phyloP scores from a whole-genome alignment of 30 jellyfish, hydroid and myxozoan genomes.

The Euphysa ruthae region DNA sequence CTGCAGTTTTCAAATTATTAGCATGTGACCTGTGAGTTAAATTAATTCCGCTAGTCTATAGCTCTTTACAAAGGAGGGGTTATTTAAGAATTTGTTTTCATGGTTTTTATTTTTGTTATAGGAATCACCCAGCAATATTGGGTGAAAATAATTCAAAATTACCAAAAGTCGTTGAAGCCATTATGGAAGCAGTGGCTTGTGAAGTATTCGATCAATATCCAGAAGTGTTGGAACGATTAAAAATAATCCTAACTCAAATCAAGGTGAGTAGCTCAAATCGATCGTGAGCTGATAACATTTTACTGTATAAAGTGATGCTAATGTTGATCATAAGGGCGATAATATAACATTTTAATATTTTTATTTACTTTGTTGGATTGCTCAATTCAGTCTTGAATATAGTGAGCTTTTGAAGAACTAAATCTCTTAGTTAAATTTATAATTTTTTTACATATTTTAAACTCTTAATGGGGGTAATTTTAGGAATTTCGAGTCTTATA shows the following conservation, averaged over 20 bases:
- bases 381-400: not conserved
- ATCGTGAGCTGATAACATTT: not conserved
- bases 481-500: too few relatives aligned
- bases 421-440: too few relatives aligned
- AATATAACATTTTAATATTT: not conserved
- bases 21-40: too few relatives aligned
- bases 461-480: too few relatives aligned
- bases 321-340: not conserved
- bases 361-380: not conserved
- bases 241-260: slow-evolving; percentile 41
- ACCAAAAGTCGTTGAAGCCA: slow-evolving; percentile 66
- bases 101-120: slow-evolving; percentile 26
- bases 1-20: too few relatives aligned
- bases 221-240: slow-evolving; percentile 52
- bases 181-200: slow-evolving; percentile 76
- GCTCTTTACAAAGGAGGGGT: too few relatives aligned
- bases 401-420: too few relatives aligned
- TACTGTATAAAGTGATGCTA: too few relatives aligned
- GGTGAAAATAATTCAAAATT: slow-evolving; percentile 70
- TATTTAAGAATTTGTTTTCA: too few relatives aligned
- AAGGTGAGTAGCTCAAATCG: too few relatives aligned
- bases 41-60: too few relatives aligned
- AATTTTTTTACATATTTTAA: too few relatives aligned
- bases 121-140: slow-evolving; percentile 73
- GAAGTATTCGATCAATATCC: slow-evolving; percentile 73